phyloP scores from a whole-genome alignment of 2,113 vertebrate genomes.

The Cinclus cinclus region DNA sequence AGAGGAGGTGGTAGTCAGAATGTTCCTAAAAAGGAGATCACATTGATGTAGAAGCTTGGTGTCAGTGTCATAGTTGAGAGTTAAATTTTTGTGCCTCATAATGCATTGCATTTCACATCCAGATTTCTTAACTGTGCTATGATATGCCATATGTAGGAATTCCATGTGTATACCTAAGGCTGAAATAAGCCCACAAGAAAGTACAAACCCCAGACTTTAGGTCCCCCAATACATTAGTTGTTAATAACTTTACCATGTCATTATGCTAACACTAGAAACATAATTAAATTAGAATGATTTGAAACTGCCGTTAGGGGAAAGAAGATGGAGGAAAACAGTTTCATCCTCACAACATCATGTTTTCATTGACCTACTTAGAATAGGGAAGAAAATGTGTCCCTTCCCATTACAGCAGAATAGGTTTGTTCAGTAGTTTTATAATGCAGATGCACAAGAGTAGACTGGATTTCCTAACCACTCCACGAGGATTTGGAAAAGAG shows the following conservation, averaged over 20 bases:
- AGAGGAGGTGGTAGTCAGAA: background rate
- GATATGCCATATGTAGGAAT: background rate
- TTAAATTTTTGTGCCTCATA: background rate
- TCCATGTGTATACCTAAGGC: background rate
- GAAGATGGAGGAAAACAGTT: background rate
- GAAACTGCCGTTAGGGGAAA: slow-evolving; percentile 5
- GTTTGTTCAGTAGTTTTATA: slow-evolving; percentile 54
- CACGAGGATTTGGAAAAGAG: background rate
- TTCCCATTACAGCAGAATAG: slow-evolving; percentile 15
- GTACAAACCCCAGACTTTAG: background rate
- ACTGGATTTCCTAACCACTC: background rate
- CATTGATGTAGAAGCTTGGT: background rate
- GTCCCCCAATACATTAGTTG: background rate
- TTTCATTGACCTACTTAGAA: slow-evolving; percentile 66
- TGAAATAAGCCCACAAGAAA: background rate
- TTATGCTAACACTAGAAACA: background rate
- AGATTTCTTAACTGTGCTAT: background rate
- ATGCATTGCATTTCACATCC: background rate
- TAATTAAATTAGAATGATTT: slow-evolving; percentile 45
- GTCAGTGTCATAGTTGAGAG: background rate
- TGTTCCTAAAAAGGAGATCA: background rate
- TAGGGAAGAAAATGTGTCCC: slow-evolving; percentile 20
- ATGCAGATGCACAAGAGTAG: background rate
- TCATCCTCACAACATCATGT: slow-evolving; percentile 44
- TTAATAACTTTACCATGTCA: slow-evolving; percentile 15